Evolutionary conservation across 2,888 invertebrate genomes (phyloP), one percentile per base, ranked within the genome.

Genomic region (Drosophila maculinotata): DNA sequence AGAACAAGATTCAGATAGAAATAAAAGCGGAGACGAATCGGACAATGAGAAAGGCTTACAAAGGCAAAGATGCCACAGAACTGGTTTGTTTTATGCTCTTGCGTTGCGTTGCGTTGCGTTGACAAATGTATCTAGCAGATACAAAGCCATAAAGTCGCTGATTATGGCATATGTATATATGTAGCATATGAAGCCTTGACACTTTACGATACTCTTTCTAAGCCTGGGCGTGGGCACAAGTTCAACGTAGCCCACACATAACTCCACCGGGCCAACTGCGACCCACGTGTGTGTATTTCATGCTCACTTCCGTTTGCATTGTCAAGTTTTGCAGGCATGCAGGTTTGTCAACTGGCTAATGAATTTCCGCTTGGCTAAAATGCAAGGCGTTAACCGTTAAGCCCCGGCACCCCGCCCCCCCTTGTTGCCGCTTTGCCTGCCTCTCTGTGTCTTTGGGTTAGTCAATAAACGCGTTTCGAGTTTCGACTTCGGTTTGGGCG

Each of bases 281-380:
- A 12, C 72, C 67, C 80, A 82, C 79, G 71, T 79, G 52, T 31
- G 45, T 57, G 41, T 23, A 33, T 30, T 2, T 20, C 20, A 31
- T 74, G 52, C 58, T 45, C 67, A 85, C 65, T 81, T 80, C 85
- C 80, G 85, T 65, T 76, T 64, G 79, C 79, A 72, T 58, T 66
- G 39, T 33, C 54, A 42, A 52, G 36, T 47, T 36, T 20, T 20
- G 39, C 26, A 39, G 36, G 69, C 54, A 38, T 36, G 57, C 47
- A 42, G 44, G 26, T 44, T 59, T 52, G 57, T 28, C 44, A 78
- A 68, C 65, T 76, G 79, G 79, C 87, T 83, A 87, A 87, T 84
- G 87, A 81, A 79, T 83, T 83, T 83, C 87, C 83, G 83, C 68
- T 85, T 51, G 71, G 76, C 52, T 48, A 73, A 20, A 65, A 58